These are phyloP conservation scores for Aegithalos caudatus DNA, from an alignment of 2,113 vertebrate genomes.

Conservation along the genomic window DNA sequence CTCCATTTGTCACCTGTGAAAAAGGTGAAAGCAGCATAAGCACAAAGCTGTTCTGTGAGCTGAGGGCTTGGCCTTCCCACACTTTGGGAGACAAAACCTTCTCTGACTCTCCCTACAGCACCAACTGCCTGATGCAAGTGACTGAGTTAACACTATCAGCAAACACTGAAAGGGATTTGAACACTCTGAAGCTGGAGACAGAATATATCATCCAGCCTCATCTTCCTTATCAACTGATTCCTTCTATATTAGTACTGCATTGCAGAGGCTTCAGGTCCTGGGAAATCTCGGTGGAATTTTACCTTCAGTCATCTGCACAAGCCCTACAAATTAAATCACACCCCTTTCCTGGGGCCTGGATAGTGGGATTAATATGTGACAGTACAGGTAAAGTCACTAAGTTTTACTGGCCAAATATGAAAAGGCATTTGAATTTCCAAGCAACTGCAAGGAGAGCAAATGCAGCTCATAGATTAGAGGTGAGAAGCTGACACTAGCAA, in stretches of 20 bases:
- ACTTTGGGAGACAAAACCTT: neutral
- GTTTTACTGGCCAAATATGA: neutral
- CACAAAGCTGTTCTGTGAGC: neutral
- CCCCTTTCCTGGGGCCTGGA: neutral
- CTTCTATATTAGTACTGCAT: neutral
- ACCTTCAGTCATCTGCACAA: neutral
- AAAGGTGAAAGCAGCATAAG: neutral
- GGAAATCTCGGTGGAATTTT: neutral
- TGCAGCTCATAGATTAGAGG: neutral
- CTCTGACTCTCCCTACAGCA: neutral
- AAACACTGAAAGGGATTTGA: neutral
- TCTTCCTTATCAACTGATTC: neutral
- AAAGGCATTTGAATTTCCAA: conserved; percentile 14
- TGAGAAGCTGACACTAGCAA: neutral
- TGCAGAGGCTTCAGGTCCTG: conserved; percentile 17
- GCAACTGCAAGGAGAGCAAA: conserved; percentile 8
- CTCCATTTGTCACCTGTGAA: neutral
- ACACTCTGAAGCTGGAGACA: neutral
- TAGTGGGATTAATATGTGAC: neutral
- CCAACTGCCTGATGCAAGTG: neutral
- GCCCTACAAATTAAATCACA: neutral
- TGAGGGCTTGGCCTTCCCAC: neutral
- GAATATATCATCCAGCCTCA: neutral
- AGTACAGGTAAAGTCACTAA: neutral
- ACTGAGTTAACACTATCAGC: neutral